These are phyloP conservation scores for Eleutherodactylus coqui DNA, from an alignment of 2,797 vertebrate species.

Conservation along the genomic window DNA sequence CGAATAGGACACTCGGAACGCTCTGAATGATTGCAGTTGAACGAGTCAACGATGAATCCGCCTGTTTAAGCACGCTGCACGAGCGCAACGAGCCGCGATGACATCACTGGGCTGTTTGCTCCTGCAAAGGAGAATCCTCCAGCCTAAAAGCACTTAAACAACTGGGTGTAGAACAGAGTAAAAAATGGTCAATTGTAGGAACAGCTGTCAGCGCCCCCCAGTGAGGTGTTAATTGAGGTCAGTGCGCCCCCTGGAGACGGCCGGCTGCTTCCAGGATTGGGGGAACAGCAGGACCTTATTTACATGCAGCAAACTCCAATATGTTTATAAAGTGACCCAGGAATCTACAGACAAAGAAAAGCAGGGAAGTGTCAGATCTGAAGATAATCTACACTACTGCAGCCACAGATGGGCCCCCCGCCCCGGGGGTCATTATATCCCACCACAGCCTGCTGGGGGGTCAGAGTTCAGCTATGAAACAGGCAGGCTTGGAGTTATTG, in stretches of 20 bases:
- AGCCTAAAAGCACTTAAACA: no score
- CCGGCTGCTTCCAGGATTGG: not conserved
- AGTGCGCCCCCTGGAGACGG: not conserved
- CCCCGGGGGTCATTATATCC: conserved; percentile 39
- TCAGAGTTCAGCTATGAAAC: conserved; percentile 38
- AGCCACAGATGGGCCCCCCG: conserved; percentile 25
- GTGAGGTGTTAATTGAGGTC: not conserved
- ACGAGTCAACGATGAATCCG: no score
- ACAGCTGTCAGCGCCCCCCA: conserved; percentile 28
- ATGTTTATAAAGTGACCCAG: conserved; percentile 23
- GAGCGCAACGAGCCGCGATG: no score
- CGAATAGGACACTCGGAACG: no score
- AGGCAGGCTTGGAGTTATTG: not conserved
- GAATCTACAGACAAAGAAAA: not conserved
- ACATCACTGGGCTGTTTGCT: no score
- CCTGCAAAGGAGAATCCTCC: no score
- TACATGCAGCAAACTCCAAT: not conserved
- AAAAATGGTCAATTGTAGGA: conserved; percentile 28
- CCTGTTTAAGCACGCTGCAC: no score
- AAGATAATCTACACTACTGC: not conserved
- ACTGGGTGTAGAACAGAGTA: not conserved
- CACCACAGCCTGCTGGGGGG: conserved; percentile 45
- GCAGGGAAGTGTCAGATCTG: not conserved
- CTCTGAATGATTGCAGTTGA: no score
- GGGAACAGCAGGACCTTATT: conserved; percentile 30